Conservation (phyloP, 2,797 vertebrate species). For the Cheirogaleus major region DNA sequence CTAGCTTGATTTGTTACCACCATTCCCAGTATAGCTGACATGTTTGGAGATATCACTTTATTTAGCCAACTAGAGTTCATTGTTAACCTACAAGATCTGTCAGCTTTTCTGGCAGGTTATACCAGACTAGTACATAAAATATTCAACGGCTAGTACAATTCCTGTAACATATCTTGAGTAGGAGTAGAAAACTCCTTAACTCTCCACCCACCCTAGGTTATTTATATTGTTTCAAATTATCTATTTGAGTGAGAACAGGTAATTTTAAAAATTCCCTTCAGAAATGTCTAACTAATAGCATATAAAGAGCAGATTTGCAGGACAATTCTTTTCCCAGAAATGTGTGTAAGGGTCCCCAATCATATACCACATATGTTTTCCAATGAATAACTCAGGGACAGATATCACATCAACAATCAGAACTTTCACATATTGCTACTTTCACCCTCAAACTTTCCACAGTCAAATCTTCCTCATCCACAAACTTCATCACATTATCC, state of each 20-base stretch:
- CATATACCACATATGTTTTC: background rate
- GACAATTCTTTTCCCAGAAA: background rate
- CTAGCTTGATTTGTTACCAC: background rate
- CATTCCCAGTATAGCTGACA: background rate
- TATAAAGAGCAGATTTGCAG: background rate
- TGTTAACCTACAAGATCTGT: background rate
- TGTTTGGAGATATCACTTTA: background rate
- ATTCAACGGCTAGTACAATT: background rate
- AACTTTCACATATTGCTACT: background rate
- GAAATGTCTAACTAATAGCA: background rate
- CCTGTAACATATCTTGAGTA: background rate
- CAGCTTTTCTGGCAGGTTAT: background rate
- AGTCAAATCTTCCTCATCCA: background rate
- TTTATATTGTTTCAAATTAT: background rate
- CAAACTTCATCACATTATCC: background rate
- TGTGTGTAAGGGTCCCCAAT: rapidly evolving
- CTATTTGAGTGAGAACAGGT: background rate
- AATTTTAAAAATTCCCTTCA: background rate
- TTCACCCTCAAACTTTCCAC: background rate
- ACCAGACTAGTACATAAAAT: background rate
- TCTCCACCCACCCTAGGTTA: background rate
- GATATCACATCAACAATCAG: background rate
- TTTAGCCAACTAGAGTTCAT: background rate
- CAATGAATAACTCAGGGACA: background rate
- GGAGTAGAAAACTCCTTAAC: background rate